Conservation (phyloP, 2,888 invertebrate species). For the Rhynchonema sp. region DNA sequence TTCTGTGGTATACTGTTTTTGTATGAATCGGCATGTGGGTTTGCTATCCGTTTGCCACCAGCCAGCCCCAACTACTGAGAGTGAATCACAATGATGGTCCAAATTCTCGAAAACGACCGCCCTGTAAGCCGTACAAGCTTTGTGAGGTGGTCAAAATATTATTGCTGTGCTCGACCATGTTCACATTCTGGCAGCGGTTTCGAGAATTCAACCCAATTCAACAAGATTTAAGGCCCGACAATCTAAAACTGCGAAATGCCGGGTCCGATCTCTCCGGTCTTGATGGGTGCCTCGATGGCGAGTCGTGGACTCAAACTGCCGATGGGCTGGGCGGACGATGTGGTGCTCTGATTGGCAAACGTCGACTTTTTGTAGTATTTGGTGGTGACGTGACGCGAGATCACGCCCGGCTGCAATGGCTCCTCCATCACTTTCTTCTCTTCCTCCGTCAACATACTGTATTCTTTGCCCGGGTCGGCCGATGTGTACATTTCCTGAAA, state of each 20-base stretch:
- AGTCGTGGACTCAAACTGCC: neutral
- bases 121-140: no score
- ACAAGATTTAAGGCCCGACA: no score
- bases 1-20: no score
- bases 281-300: neutral
- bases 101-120: no score
- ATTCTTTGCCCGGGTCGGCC: conserved; percentile 2
- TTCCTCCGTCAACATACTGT: conserved; percentile 3
- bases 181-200: no score
- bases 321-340: neutral
- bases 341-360: neutral
- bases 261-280: neutral
- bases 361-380: conserved; percentile 6
- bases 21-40: no score
- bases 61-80: no score
- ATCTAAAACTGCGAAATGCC: neutral
- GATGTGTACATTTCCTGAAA: neutral
- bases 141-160: no score
- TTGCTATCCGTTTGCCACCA: no score
- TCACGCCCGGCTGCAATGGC: conserved; percentile 5
- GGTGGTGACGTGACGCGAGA: conserved; percentile 4
- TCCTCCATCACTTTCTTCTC: conserved; percentile 4
- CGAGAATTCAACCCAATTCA: no score
- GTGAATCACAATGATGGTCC: no score
- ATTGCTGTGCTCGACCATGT: no score